phyloP scores from a whole-genome alignment of 2,797 vertebrate species.

The Sciurus carolinensis region DNA sequence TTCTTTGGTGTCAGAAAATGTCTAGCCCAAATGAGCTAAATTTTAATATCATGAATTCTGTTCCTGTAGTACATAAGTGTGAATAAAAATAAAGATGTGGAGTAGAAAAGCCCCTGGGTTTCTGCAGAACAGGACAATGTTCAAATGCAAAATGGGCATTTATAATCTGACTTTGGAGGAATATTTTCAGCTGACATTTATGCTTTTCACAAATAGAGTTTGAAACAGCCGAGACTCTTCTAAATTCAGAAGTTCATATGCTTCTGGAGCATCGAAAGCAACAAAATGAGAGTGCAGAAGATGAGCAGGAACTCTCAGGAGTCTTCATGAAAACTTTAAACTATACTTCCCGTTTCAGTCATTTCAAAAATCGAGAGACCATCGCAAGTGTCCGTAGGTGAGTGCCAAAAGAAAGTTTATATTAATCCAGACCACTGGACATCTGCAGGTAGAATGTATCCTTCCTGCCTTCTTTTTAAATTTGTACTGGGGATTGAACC shows the following conservation, averaged over 20 bases:
- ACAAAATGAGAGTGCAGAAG: slow-evolving; percentile 98
- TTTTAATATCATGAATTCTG: not conserved
- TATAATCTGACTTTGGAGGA: not conserved
- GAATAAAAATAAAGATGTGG: not conserved
- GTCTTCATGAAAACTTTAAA: slow-evolving; percentile 99
- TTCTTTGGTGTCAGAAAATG: not conserved
- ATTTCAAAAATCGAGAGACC: slow-evolving; percentile 98
- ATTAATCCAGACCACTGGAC: accelerated
- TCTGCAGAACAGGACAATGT: not conserved
- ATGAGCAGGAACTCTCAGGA: slow-evolving; percentile 97
- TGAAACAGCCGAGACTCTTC: slow-evolving; percentile 95
- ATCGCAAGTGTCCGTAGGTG: slow-evolving; percentile 97
- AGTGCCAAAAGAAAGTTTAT: not conserved
- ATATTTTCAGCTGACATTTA: not conserved
- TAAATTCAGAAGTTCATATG: slow-evolving; percentile 98
- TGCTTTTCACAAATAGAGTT: slow-evolving; percentile 90
- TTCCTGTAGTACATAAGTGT: not conserved
- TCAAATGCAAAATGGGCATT: not conserved
- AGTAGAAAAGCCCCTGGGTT: not conserved
- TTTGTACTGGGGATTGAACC: not conserved
- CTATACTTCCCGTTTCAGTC: slow-evolving; percentile 97
- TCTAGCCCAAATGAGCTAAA: not conserved
- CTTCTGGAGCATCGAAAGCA: slow-evolving; percentile 97
- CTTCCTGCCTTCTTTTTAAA: not conserved
- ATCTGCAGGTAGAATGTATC: not conserved